A percentile compares a stretch with the other conserved stretches of the same genome.
Conservation (phyloP, 1,140 invertebrate species). For the Scaptodrosophila lebanonensis region DNA sequence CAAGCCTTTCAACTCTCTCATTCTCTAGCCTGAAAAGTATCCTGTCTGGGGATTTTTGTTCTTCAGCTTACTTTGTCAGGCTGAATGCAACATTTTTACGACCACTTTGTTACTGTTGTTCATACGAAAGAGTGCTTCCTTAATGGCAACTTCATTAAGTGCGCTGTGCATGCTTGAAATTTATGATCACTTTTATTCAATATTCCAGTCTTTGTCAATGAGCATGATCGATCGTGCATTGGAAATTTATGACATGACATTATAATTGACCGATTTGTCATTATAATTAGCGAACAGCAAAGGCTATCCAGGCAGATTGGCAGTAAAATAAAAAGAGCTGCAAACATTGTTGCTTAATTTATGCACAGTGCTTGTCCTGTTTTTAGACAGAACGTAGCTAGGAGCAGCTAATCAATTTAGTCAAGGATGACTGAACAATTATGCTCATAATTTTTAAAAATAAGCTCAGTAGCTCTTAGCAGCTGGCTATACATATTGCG, state of each 20-base stretch:
- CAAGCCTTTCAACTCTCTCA: constrained; percentile 32
- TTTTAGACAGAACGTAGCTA: constrained; percentile 42
- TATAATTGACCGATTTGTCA: constrained; percentile 75
- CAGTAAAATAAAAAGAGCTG: too few relatives aligned
- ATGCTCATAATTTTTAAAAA: too few relatives aligned
- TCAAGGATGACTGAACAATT: too few relatives aligned
- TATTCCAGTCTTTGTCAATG: constrained; percentile 44
- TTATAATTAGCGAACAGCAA: constrained; percentile 68
- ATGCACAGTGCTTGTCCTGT: constrained; percentile 45
- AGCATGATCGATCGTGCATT: constrained; percentile 56
- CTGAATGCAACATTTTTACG: not conserved
- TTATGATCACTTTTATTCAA: constrained; percentile 68
- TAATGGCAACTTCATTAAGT: not conserved
- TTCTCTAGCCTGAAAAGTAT: constrained; percentile 15
- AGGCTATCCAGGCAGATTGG: constrained; percentile 16
- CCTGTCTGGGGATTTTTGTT: constrained; percentile 22
- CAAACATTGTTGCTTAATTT: constrained; percentile 39
- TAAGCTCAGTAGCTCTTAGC: too few relatives aligned
- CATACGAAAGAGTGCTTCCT: constrained; percentile 1
- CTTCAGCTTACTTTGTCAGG: constrained; percentile 1
- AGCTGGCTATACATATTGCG: too few relatives aligned
- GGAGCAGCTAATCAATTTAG: too few relatives aligned
- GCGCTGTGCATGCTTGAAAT: constrained; percentile 12
- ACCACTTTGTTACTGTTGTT: constrained; percentile 16
- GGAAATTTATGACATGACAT: constrained; percentile 68